phyloP scores from a whole-genome alignment of 2,888 invertebrate species.

The Tanypteryx hageni region DNA sequence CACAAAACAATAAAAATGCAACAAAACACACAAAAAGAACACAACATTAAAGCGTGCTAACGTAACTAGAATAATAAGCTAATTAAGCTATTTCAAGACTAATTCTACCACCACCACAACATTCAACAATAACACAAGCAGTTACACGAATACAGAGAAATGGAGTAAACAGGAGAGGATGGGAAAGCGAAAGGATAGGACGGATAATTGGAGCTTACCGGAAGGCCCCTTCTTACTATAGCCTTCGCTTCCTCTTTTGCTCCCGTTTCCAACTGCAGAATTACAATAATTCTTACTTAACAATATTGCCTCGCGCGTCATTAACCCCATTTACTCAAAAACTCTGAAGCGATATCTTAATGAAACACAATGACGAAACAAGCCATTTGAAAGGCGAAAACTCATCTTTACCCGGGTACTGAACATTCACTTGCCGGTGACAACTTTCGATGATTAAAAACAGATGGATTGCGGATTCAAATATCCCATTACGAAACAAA shows the following conservation, averaged over 20 bases:
- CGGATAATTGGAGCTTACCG: constrained; percentile 10
- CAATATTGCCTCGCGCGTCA: too few species aligned
- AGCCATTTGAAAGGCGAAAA: too few species aligned
- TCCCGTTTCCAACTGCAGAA: not conserved
- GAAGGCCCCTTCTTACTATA: not conserved
- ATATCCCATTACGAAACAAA: too few species aligned
- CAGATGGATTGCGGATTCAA: too few species aligned
- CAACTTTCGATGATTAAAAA: too few species aligned
- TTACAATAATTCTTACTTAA: not conserved
- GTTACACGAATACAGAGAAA: constrained; percentile 12
- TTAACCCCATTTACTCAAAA: not conserved
- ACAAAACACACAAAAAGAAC: constrained; percentile 59
- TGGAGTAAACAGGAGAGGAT: not conserved
- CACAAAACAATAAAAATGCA: constrained; percentile 66
- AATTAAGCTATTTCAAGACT: constrained; percentile 17
- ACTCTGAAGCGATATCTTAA: not conserved
- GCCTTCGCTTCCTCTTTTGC: constrained; percentile 21
- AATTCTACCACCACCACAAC: constrained; percentile 27
- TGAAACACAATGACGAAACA: not conserved
- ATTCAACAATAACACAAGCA: not conserved
- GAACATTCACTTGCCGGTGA: too few species aligned
- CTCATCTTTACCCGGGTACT: too few species aligned
- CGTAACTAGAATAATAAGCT: constrained; percentile 51
- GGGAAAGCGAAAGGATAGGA: not conserved
- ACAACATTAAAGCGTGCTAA: not conserved